Evolutionary conservation across 2,888 invertebrate species (phyloP), one percentile per base, ranked within the genome.

Genomic region (Reticulitermes lucifugus): DNA sequence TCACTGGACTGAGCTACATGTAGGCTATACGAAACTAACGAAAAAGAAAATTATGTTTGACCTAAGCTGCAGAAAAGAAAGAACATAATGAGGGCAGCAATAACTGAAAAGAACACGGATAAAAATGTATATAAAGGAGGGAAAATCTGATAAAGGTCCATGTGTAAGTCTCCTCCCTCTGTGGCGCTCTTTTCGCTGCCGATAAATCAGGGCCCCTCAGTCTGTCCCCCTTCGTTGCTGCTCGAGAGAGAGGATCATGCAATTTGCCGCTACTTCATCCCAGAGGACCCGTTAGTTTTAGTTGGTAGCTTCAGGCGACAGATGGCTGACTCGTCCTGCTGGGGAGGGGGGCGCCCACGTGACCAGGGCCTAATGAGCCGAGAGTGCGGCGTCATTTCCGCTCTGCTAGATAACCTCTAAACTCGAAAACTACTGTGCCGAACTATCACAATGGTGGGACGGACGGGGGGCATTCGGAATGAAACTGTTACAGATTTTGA

Each of bases 231-330:
- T 55, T 22, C 25, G 46, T 25, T 18, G 41, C 75, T 22, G 71
- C 25, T 25, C n/a, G 29, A 29, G 55, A 35, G 46, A 70, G 82
- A 18, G n/a, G 82, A 60, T 51, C 75, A 77, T 77, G 85, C 85
- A 86, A 86, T 86, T 86, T 86, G 86, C 86, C 86, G 86, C 86
- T 75, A 86, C 85, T 81, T 71, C 83, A 55, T 85, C 86, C 85
- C 86, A 18, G 41, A 70, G 85, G 86, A 73, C 86, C 86, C 86
- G 86, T 86, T 86, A 86, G 86, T 86, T 86, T 85, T 85, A 82
- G 83, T 85, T 83, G 85, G 85, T 75, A 70, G 79, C 84, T 70
- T 83, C 85, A 60, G 84, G 85, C 85, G 86, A 85, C 86, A 85
- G 86, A 86, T 85, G 86, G 85, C 84, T 51, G 70, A 59, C 83